Percentiles rank a stretch among this genome's conserved stretches.
Evolutionary conservation across 2,888 invertebrate genomes (phyloP).

Genomic region (Julus scanicus): DNA sequence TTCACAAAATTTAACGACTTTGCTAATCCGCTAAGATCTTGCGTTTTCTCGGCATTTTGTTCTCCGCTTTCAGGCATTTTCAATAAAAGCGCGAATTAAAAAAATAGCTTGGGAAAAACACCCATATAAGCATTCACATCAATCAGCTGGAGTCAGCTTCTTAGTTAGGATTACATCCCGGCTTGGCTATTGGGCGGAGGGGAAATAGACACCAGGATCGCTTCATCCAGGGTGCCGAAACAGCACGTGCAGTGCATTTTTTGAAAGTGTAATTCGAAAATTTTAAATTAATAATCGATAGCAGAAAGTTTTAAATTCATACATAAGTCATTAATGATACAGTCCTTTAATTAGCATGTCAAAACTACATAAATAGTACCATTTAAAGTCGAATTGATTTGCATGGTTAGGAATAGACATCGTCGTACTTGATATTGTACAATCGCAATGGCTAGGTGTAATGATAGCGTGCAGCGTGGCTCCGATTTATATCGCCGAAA

Average conservation of each 20-base stretch:
- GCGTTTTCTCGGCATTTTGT: not conserved
- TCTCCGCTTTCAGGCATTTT: slow-evolving; percentile 15
- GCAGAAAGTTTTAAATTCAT: too few species aligned
- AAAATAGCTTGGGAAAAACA: not conserved
- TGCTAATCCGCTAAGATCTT: slow-evolving; percentile 13
- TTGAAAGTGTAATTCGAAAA: too few species aligned
- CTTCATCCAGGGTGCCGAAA: not conserved
- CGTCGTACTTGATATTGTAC: too few species aligned
- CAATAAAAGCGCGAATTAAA: not conserved
- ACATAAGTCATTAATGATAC: too few species aligned
- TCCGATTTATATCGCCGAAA: not conserved
- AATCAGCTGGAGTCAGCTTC: not conserved
- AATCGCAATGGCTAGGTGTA: not conserved
- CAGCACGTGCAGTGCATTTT: too few species aligned
- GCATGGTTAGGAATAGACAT: not conserved
- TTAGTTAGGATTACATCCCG: not conserved
- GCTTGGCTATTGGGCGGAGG: not conserved
- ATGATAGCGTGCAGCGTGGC: not conserved
- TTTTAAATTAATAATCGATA: too few species aligned
- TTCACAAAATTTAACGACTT: not conserved
- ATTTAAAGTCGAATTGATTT: not conserved
- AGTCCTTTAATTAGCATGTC: too few species aligned
- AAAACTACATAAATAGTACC: too few species aligned
- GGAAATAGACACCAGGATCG: not conserved
- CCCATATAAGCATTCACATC: not conserved